These are phyloP conservation scores for Ia io DNA, from an alignment of 2,113 vertebrate species.

Conservation along the genomic window DNA sequence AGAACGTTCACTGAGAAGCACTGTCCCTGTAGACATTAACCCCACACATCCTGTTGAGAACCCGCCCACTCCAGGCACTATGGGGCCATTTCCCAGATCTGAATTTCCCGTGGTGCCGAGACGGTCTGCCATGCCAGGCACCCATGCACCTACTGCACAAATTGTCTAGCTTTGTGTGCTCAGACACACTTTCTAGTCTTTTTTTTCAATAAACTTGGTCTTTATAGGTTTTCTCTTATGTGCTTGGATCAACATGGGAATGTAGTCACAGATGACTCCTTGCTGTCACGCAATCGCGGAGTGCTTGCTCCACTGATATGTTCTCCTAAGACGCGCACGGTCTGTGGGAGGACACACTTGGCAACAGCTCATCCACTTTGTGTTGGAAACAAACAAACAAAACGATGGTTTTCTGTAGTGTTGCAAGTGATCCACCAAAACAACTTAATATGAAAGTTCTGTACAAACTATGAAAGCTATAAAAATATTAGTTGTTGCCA, in stretches of 20 bases:
- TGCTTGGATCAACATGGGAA: not conserved
- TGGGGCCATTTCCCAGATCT: not conserved
- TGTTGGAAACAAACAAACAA: not conserved
- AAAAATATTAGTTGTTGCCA: not conserved
- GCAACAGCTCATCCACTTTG: not conserved
- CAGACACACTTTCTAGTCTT: not conserved
- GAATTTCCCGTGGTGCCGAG: not conserved
- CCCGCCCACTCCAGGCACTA: not conserved
- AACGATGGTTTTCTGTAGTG: not conserved
- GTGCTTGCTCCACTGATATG: not conserved
- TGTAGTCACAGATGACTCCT: not conserved
- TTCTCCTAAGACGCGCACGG: not conserved
- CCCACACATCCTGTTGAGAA: not conserved
- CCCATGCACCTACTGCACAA: not conserved
- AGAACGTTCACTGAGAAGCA: not conserved
- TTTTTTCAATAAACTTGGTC: not conserved
- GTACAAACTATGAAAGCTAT: not conserved
- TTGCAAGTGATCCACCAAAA: not conserved
- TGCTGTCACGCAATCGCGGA: not conserved
- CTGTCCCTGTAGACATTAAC: not conserved
- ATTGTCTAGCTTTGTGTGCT: not conserved
- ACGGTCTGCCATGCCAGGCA: not conserved
- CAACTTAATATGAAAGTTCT: not conserved
- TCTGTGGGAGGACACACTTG: not conserved
- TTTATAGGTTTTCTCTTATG: not conserved